Evolutionary conservation across 2,888 invertebrate species (phyloP), one percentile per base, ranked within the genome.

Genomic region (Amphipoea oculea): DNA sequence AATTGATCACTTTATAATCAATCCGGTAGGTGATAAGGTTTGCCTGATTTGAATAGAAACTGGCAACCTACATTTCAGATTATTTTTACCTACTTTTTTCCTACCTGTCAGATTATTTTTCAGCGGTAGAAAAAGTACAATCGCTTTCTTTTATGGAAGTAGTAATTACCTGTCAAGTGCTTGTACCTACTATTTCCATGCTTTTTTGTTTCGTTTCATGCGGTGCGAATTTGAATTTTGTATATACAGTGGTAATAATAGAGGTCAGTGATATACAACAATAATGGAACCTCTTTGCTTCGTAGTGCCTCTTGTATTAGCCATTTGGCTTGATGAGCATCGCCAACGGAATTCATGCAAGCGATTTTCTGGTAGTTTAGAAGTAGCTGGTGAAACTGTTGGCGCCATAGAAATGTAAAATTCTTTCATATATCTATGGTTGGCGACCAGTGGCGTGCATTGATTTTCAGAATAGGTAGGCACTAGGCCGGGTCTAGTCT

Each of bases 1-100:
- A 83, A 75, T 78, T 83, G 79, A 83, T 69, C 45, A 65, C 79
- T 75, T 69, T 66, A 65, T 65, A 75, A 78, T 65, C 29, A 63
- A 29, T 60, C 20, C 17, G 40, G n/a, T 68, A 14, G 51, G 57
- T 63, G 48, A 74, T 78, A 83, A 63, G n/a, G 3, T 66, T 17
- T 60, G 36, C 62, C 48, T 74, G 36, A 20, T 65, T 42, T 60
- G 14, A 51, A 51, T 51, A 65, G 48, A 48, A 78, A 68, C 42
- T 62, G n/a, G 20, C 1, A 29, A 36, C 11, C 29, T 51, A 67
- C 36, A 79, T 36, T 14, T 6, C 1, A n/a, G 60, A n/a, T n/a
- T 29, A 2, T 62, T 7, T 48, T 48, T 48, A 48, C 48, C 48
- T 48, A 48, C 12, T 0, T 48, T 48, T 48, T 48, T 48, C 48